Base-by-base conservation (phyloP, 2,797 vertebrate genomes). In the Sebastes trivittatus region DNA sequence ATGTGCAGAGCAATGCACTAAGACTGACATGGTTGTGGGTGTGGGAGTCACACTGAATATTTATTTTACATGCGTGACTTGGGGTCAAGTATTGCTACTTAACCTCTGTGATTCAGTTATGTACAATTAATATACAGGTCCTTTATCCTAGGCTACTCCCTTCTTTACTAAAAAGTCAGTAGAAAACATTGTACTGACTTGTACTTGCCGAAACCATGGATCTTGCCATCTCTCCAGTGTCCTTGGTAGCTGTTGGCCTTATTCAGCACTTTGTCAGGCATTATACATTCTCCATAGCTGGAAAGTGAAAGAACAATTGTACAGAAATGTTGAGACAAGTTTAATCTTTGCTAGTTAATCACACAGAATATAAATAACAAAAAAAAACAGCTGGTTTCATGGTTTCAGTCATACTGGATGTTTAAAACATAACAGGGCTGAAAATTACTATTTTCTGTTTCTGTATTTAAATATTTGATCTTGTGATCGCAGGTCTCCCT, bases 221-320 rank as follows among this genome's bases (percentile, higher is more conserved):
- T 98, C 94, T 96, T 98, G 58, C 98, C 98, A 60, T 99, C 98
- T 85, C 95, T 97, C 98, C 98, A 99, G 59, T 97, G 95, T 30
- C 98, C 98, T 55, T 96, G 95, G 36, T 98, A 99, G 77, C 92
- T 95, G 87, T 99, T 97, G 56, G 96, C 89, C 89, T 97, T 98
- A 85, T 96, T 95, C 72, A 97, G 36, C 3, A 87, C 84, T 93
- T 97, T 97, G 89, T 96, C 97, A n/a, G 97, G 97, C 42, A 97
- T 94, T 74, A 94, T 85, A 92, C 74, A 87, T 30, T 93, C 89
- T 32, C 93, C 94, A 54, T 89, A 92, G 60, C 94, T 94, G 73
- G 2, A 36, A 62, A 67, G 3, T 67, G 46, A 77, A 77, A 13
- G 0, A 75, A 10, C 3, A 68, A 42, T 6, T 54, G 10, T 1